Percentiles rank a stretch among this genome's conserved stretches.
Conservation (phyloP, 2,888 invertebrate species). For the Kuschelorhynchus macadamiae region DNA sequence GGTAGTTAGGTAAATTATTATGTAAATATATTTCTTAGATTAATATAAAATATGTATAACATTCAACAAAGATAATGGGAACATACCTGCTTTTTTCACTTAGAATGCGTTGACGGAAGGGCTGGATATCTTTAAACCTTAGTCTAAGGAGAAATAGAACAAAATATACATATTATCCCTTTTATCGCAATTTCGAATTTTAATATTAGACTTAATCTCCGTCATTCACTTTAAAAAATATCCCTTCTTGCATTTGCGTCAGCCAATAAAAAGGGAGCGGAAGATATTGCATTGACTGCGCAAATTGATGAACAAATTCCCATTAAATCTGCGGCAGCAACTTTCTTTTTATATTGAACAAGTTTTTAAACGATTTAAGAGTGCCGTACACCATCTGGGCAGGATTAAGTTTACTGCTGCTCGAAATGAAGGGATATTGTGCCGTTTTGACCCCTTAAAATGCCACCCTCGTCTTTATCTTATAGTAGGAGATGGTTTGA, state of each 20-base stretch:
- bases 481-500: too few relatives aligned
- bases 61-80: too few relatives aligned
- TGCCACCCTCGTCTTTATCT: constrained; percentile 33
- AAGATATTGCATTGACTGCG: constrained; percentile 64
- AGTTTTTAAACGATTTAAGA: constrained; percentile 70
- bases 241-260: constrained; percentile 5
- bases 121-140: too few relatives aligned
- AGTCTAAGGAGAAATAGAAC: too few relatives aligned
- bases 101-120: too few relatives aligned
- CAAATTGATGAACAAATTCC: constrained; percentile 71
- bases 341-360: constrained; percentile 70
- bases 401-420: constrained; percentile 68
- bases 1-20: too few relatives aligned
- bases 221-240: not conserved
- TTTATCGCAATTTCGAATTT: too few relatives aligned
- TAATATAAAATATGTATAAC: too few relatives aligned
- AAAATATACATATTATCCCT: too few relatives aligned
- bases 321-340: constrained; percentile 69
- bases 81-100: too few relatives aligned
- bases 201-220: too few relatives aligned
- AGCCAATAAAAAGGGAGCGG: constrained; percentile 36
- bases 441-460: constrained; percentile 58
- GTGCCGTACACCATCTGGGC: constrained; percentile 66
- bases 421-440: constrained; percentile 60
- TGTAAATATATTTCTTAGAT: too few relatives aligned